Conservation (phyloP, 2,113 vertebrate species). For the Hylia prasina region DNA sequence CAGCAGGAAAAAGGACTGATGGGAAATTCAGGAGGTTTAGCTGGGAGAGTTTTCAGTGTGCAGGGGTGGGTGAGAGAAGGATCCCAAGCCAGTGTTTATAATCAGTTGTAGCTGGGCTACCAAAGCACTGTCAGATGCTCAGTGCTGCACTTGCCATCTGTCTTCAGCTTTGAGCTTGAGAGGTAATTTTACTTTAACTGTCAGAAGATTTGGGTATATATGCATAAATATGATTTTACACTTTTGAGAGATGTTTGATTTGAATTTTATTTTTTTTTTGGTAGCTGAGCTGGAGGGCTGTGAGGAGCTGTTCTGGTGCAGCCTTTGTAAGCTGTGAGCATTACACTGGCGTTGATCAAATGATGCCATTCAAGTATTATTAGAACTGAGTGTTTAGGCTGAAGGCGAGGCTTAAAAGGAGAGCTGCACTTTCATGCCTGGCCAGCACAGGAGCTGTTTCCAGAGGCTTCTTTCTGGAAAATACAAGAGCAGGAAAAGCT, state of each 20-base stretch:
- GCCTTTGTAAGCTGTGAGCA: neutral
- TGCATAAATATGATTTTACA: neutral
- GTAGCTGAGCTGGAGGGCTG: neutral
- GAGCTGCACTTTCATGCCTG: neutral
- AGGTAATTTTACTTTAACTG: neutral
- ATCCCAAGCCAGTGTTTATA: neutral
- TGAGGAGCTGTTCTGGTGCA: neutral
- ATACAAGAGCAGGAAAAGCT: neutral
- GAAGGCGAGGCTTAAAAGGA: neutral
- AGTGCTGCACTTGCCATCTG: neutral
- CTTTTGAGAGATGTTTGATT: conserved; percentile 2
- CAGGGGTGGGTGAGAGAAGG: neutral
- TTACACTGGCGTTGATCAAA: neutral
- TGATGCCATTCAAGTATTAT: neutral
- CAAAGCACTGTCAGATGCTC: neutral
- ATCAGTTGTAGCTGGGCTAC: neutral
- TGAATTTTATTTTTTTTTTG: neutral
- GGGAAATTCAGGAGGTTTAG: neutral
- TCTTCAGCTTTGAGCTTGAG: conserved; percentile 23
- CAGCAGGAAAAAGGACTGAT: neutral
- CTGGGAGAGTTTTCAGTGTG: neutral
- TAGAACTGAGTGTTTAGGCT: neutral
- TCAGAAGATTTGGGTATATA: neutral
- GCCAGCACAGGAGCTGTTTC: neutral
- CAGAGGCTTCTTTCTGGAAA: neutral